A percentile compares a stretch with the other conserved stretches of the same genome.
Evolutionary conservation across 1,140 invertebrate species (phyloP).

Genomic region (Drosophila rufa): DNA sequence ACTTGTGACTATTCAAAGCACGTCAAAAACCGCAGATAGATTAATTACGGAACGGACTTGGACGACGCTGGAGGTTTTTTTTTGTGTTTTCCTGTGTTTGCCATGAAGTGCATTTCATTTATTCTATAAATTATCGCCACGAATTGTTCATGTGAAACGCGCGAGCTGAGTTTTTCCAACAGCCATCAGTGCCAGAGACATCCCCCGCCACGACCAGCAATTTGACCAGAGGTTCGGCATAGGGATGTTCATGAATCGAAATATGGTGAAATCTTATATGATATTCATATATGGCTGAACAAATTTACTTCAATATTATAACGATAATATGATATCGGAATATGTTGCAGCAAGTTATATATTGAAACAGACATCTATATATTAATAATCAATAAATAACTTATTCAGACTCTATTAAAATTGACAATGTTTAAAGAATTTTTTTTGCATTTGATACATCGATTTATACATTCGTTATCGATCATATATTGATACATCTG

Average conservation of each 20-base stretch:
- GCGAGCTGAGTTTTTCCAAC: constrained; percentile 37
- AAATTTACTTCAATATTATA: not conserved
- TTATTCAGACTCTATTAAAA: no score
- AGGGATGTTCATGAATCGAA: not conserved
- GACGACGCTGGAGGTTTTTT: constrained; percentile 20
- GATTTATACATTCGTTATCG: not conserved
- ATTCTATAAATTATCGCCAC: constrained; percentile 82
- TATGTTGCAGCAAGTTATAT: not conserved
- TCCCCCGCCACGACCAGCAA: constrained; percentile 41
- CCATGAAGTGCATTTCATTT: constrained; percentile 82
- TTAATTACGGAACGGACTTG: constrained; percentile 75
- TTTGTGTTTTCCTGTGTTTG: constrained; percentile 33
- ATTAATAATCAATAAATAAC: not conserved
- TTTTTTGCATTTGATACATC: not conserved
- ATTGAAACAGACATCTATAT: not conserved
- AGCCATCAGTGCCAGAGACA: constrained; percentile 6
- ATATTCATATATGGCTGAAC: no score
- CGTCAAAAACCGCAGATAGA: constrained; percentile 76
- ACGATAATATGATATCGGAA: not conserved
- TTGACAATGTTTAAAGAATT: no score
- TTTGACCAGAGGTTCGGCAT: constrained; percentile 37
- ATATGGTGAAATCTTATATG: not conserved
- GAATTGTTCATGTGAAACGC: constrained; percentile 81
- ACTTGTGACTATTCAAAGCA: constrained; percentile 75
- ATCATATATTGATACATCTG: not conserved